A percentile compares a stretch with the other conserved stretches of the same genome.
phyloP scores from a whole-genome alignment of 2,888 invertebrate genomes.

The Lithophane leautieri region DNA sequence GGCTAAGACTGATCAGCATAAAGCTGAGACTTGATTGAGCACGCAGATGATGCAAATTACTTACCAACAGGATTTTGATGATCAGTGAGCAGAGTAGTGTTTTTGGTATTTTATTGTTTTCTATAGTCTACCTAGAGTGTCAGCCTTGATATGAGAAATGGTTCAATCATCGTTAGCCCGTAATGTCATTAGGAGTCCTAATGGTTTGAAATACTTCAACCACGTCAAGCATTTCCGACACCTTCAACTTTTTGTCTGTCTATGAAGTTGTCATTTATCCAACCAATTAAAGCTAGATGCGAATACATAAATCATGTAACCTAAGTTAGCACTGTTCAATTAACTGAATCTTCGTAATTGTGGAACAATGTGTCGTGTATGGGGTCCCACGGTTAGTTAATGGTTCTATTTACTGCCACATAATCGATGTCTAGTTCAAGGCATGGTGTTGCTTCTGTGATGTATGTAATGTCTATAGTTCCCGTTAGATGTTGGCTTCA shows the following conservation, averaged over 20 bases:
- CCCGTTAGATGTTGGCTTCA: constrained; percentile 23
- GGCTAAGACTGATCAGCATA: constrained; percentile 19
- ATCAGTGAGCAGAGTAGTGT: background rate
- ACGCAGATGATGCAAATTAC: background rate
- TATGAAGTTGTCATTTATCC: constrained; percentile 51
- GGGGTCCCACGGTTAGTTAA: constrained; percentile 74
- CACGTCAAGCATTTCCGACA: constrained; percentile 15
- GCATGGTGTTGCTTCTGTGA: constrained; percentile 52
- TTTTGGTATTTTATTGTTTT: background rate
- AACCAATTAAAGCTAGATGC: constrained; percentile 48
- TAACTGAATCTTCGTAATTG: constrained; percentile 58
- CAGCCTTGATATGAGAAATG: background rate
- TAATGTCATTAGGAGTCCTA: background rate
- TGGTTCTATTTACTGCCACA: constrained; percentile 66
- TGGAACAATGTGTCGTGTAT: constrained; percentile 70
- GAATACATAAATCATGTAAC: constrained; percentile 48
- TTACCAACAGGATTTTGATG: constrained; percentile 2
- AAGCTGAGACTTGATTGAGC: constrained; percentile 27
- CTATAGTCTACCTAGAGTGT: too few species aligned
- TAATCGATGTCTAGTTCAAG: constrained; percentile 80
- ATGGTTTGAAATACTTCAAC: constrained; percentile 5
- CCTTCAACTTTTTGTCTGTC: constrained; percentile 28
- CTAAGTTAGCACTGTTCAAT: constrained; percentile 50
- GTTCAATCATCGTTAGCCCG: background rate
- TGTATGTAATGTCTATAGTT: constrained; percentile 32